These are phyloP conservation scores for Elaphurus davidianus DNA, from an alignment of 2,113 vertebrate species.

Conservation along the genomic window DNA sequence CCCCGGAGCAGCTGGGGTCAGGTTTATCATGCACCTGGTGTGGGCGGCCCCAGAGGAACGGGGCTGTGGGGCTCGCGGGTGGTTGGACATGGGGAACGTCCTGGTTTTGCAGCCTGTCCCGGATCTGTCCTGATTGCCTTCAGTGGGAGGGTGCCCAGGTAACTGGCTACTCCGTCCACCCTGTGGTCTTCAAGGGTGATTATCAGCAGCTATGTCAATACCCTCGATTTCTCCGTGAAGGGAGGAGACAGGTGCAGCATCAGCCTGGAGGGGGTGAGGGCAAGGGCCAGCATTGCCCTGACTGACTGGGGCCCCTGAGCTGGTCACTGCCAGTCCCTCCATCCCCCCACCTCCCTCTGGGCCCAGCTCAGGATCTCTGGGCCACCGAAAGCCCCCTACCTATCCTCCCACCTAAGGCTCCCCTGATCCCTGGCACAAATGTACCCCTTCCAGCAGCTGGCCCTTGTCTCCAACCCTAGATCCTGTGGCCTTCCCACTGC, in stretches of 20 bases:
- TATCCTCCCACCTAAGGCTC: not conserved
- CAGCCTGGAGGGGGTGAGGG: not conserved
- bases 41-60: not conserved
- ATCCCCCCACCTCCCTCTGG: not conserved
- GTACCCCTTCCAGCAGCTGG: not conserved
- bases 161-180: not conserved
- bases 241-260: not conserved
- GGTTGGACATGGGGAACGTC: not conserved
- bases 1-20: not conserved
- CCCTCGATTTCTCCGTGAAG: not conserved
- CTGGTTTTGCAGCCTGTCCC: not conserved
- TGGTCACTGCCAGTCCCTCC: not conserved
- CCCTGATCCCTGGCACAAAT: not conserved
- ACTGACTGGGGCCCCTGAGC: not conserved
- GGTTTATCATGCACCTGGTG: not conserved
- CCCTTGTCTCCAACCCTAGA: not conserved
- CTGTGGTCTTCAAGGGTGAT: not conserved
- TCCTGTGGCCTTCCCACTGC: not conserved
- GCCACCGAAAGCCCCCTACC: not conserved
- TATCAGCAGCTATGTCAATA: not conserved
- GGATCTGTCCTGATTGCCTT: not conserved
- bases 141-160: not conserved
- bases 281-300: not conserved
- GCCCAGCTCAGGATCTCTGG: not conserved
- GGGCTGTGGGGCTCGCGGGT: not conserved